Base-by-base conservation (phyloP, 1,140 invertebrate species). In the Drosophila busckii region DNA sequence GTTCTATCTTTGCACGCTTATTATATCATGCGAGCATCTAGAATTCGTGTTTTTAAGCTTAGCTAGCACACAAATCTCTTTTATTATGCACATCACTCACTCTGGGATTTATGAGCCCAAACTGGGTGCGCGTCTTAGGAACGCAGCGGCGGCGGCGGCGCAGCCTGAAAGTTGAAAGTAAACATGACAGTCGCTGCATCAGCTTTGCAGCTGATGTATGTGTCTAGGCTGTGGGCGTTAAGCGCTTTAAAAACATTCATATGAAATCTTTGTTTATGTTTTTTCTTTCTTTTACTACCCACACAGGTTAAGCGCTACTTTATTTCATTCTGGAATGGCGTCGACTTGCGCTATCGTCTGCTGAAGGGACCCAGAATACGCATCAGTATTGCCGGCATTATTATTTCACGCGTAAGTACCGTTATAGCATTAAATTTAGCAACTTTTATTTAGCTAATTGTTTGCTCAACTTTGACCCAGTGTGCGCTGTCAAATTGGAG, bases 311-410 rank as follows among this genome's bases (percentile, higher is more conserved):
- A 97, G 86, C 90, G 96, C 34, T 98, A 98, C 88, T 97, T 97
- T 84, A 95, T 97, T 22, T 97, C 95, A 3, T 98, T 98, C 87
- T 97, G 96, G 96, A 98, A 98, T 87, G 96, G 96, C 16, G 96
- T 97, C 2, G 96, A 97, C 88, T 89, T 98, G 44, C 90, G 96
- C 64, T 98, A 98, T 88, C 96, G 97, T 85, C 89, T 97, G 38
- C 90, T 98, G 12, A 96, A 96, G 87, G 95, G 95, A 52, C 96
- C 96, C 6, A 95, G 95, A 89, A 96, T 98, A 87, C 90, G 96
- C 58, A 95, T 97, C 82, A 96, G 95, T 70, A 96, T 98, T 70
- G 96, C 96, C 59, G 96, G 96, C 60, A 97, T 98, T 87, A 98
- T 98, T 60, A 97, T 98, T 82, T 97, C 96, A 67, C 92, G 96